phyloP scores from a whole-genome alignment of 2,888 invertebrate species.

The Beris morrisii region DNA sequence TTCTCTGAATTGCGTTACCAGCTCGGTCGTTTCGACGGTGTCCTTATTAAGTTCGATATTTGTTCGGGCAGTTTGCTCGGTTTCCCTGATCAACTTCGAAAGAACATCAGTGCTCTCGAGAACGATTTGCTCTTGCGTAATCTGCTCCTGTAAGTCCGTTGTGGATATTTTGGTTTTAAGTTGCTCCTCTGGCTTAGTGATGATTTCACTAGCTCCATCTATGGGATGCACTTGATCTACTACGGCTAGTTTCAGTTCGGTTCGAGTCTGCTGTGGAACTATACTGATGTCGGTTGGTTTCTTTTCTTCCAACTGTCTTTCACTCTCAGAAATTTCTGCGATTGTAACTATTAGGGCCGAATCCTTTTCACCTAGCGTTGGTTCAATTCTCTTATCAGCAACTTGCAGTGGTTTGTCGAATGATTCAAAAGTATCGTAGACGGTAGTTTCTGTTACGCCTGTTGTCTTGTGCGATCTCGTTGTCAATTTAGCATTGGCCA shows the following conservation, averaged over 20 bases:
- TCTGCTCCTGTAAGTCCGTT: constrained; percentile 47
- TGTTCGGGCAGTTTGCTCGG: constrained; percentile 12
- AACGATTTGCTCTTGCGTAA: constrained; percentile 45
- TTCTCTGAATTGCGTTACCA: constrained; percentile 12
- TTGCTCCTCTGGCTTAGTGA: constrained; percentile 49
- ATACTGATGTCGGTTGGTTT: background rate
- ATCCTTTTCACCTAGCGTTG: background rate
- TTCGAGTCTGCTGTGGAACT: background rate
- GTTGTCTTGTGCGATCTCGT: background rate
- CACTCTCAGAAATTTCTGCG: background rate
- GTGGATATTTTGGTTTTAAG: constrained; percentile 50
- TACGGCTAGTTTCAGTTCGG: constrained; percentile 38
- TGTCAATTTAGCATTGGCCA: background rate
- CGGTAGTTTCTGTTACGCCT: background rate
- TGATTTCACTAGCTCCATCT: constrained; percentile 50
- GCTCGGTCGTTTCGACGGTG: background rate
- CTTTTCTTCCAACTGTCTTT: background rate
- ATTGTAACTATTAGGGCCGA: background rate
- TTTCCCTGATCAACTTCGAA: background rate
- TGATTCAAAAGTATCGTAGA: background rate
- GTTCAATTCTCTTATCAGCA: background rate
- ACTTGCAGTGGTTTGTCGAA: background rate
- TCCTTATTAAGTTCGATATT: constrained; percentile 6
- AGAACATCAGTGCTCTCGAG: background rate
- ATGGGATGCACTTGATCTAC: constrained; percentile 46